Percentiles rank a stretch among this genome's conserved stretches.
Evolutionary conservation across 2,888 invertebrate species (phyloP).

Genomic region (Heliothis peltigera): DNA sequence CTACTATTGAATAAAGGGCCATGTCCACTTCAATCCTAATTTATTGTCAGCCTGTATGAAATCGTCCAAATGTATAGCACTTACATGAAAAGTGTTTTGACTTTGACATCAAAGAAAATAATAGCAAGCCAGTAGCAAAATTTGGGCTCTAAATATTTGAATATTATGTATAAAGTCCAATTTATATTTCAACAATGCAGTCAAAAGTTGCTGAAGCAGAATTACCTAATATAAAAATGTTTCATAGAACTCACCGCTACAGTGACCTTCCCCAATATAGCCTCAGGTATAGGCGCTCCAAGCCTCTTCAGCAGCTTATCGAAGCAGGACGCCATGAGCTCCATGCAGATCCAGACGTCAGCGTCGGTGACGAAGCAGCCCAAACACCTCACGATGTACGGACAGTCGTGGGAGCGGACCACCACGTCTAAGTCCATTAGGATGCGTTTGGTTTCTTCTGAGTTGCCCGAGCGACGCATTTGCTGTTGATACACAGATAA

Average conservation of each 20-base stretch:
- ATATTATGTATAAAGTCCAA: too few relatives aligned
- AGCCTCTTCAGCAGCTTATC: conserved; percentile 97
- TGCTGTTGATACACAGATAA: conserved; percentile 89
- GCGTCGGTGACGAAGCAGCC: conserved; percentile 99
- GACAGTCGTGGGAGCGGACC: conserved; percentile 98
- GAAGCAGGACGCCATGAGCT: conserved; percentile 99
- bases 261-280: conserved; percentile 98
- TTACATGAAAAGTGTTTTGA: too few relatives aligned
- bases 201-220: too few relatives aligned
- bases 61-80: too few relatives aligned
- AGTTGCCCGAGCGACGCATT: conserved; percentile 99
- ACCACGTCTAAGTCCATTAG: conserved; percentile 99
- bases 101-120: too few relatives aligned
- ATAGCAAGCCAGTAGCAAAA: too few relatives aligned
- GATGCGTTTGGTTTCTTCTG: conserved; percentile 99
- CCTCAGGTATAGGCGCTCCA: conserved; percentile 97
- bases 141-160: too few relatives aligned
- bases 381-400: conserved; percentile 98
- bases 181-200: too few relatives aligned
- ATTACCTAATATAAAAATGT: too few relatives aligned
- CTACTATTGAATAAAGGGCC: too few relatives aligned
- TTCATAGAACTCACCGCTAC: conserved; percentile 93
- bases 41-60: too few relatives aligned
- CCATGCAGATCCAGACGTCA: conserved; percentile 99
- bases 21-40: too few relatives aligned